Percentiles rank a stretch among this genome's conserved stretches.
Conservation (phyloP, 2,888 invertebrate genomes). For the Baronia brevicornis region DNA sequence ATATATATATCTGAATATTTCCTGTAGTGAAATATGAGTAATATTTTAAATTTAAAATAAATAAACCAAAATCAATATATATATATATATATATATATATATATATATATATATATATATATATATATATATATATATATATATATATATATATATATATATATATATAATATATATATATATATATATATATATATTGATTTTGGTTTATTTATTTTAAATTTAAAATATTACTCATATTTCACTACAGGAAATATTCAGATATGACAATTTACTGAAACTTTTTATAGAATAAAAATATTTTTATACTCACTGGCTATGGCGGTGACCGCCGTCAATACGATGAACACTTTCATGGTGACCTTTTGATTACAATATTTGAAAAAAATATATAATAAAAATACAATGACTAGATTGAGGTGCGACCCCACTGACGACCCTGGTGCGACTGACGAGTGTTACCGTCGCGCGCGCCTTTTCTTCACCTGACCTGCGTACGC, state of each 20-base stretch:
- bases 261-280: not conserved
- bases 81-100: no score
- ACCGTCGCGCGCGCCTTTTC: slow-evolving; percentile 67
- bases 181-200: not conserved
- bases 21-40: no score
- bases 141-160: not conserved
- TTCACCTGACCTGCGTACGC: slow-evolving; percentile 53
- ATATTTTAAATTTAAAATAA: no score
- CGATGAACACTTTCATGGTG: slow-evolving; percentile 73
- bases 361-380: slow-evolving; percentile 48
- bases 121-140: no score
- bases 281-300: slow-evolving; percentile 17
- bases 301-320: slow-evolving; percentile 58
- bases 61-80: no score
- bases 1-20: no score
- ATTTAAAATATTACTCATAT: no score
- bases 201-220: no score
- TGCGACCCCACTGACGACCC: slow-evolving; percentile 63
- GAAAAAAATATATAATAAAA: slow-evolving; percentile 37
- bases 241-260: no score
- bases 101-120: no score
- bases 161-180: slow-evolving; percentile 8
- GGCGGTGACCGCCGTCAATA: slow-evolving; percentile 59
- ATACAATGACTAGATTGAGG: slow-evolving; percentile 67
- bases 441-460: slow-evolving; percentile 59